phyloP scores from a whole-genome alignment of 2,113 vertebrate species.

The Calypte anna region DNA sequence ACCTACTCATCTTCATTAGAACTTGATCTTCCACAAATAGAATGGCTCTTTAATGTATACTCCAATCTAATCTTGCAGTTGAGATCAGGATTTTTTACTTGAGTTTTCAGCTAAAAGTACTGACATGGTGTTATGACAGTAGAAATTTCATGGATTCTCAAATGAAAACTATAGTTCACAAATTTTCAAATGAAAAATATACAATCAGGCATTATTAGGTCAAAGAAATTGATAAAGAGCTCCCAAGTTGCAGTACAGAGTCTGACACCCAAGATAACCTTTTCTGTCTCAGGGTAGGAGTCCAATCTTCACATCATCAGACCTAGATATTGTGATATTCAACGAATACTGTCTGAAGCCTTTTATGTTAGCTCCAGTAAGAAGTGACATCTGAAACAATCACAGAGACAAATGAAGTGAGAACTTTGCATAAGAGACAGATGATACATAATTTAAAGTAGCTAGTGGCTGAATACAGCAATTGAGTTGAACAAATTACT shows the following conservation, averaged over 20 bases:
- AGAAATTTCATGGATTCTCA: neutral
- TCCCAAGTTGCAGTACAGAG: neutral
- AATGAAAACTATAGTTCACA: neutral
- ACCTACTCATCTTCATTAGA: neutral
- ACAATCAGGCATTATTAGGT: neutral
- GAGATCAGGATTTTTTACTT: neutral
- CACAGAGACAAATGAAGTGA: conserved; percentile 24
- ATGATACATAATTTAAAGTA: conserved; percentile 24
- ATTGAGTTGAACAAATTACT: conserved; percentile 23
- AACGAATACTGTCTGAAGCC: neutral
- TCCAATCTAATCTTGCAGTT: neutral
- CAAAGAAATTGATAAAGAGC: neutral
- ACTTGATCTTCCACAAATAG: neutral
- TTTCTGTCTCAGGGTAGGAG: neutral
- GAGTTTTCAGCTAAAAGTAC: neutral
- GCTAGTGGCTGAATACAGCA: conserved; percentile 3
- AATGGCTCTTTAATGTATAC: neutral
- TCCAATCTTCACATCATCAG: neutral
- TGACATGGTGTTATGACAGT: neutral
- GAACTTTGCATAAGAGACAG: conserved; percentile 13
- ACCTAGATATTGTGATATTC: neutral
- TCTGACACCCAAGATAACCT: neutral
- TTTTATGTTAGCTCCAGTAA: neutral
- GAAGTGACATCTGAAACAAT: conserved; percentile 7
- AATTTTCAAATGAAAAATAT: neutral